Base-by-base conservation (phyloP, 2,113 vertebrate species). In the Neodon shergylaensis region DNA sequence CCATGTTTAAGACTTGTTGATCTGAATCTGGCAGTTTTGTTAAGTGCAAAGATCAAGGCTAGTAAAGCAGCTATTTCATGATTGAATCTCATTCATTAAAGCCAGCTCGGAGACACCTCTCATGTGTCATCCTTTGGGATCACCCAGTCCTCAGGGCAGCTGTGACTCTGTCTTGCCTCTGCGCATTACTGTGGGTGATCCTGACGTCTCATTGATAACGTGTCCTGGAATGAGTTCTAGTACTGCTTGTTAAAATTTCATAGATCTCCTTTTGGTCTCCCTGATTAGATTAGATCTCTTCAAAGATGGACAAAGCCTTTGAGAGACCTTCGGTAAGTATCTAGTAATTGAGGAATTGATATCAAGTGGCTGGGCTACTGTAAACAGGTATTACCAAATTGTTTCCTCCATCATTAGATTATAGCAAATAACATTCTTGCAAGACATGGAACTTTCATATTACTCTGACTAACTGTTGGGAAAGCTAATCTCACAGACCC, bases 311-410 rank as follows among this genome's bases (percentile, higher is more conserved):
- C 76, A 91, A 61, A 96, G 6, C 52, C 49, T 95, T 93, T 63
- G 78, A 91, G 72, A 79, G 82, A 88, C 28, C 47, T 68, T 86
- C 73, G 2, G 36, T 47, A 86, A 93, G 47, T 88, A 94, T 77
- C 72, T 88, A 81, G 90, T 93, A 92, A 94, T 96, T 88, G 61
- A 82, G 33, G 86, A 92, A 96, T 82, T 94, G 81, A 94, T 86
- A 92, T 74, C 66, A 91, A 96, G 78, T 94, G 90, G 72, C 17
- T 63, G 74, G 77, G 58, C 36, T 70, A 65, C 52, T 65, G 52
- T 91, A 82, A 95, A 66, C 42, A 96, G 90, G 31, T 95, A 94
- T 93, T 68, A 94, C 74, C 73, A 88, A 78, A 79, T 83, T 94
- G 82, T 78, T 94, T 95, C 68, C 74, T 92, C 77, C n/a, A 44